Percentiles rank a stretch among this genome's conserved stretches.
These are phyloP conservation scores for Lepas anatifera DNA, from an alignment of 2,888 invertebrate species.

Conservation along the genomic window DNA sequence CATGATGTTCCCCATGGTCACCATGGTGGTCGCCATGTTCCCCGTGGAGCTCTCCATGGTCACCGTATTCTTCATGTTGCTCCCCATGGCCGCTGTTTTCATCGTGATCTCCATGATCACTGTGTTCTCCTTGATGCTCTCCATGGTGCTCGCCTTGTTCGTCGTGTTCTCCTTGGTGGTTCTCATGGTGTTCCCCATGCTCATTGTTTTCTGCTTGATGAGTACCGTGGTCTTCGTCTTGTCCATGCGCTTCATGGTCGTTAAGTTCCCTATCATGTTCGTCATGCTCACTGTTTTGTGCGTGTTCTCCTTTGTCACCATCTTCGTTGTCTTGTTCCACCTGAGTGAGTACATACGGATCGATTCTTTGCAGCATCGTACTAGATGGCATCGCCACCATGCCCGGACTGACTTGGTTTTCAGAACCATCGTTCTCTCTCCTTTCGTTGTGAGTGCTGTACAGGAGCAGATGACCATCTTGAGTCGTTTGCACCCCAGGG, in stretches of 20 bases:
- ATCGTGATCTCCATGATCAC: conserved; percentile 5
- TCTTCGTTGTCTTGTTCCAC: too few species aligned
- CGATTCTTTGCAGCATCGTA: too few species aligned
- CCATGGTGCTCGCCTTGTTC: conserved; percentile 15
- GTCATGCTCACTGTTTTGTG: not conserved
- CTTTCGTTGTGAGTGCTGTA: too few species aligned
- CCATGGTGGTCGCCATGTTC: conserved; percentile 17
- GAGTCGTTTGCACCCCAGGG: not conserved
- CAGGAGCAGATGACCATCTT: too few species aligned
- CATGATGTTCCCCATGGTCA: conserved; percentile 20
- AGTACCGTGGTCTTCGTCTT: conserved; percentile 6
- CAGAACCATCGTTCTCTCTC: too few species aligned
- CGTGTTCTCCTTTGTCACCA: not conserved
- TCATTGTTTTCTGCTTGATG: conserved; percentile 11
- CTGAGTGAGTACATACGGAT: too few species aligned
- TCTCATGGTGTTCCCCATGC: conserved; percentile 5
- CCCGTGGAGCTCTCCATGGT: conserved; percentile 20
- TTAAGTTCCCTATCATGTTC: not conserved
- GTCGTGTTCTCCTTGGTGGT: conserved; percentile 2
- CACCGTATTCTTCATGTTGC: conserved; percentile 19
- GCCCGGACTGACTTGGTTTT: too few species aligned
- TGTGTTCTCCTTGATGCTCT: conserved; percentile 7
- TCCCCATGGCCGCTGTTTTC: conserved; percentile 13
- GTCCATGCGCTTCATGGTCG: too few species aligned
- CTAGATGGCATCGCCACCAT: too few species aligned